phyloP scores from a whole-genome alignment of 2,797 vertebrate genomes.

The Numenius phaeopus region DNA sequence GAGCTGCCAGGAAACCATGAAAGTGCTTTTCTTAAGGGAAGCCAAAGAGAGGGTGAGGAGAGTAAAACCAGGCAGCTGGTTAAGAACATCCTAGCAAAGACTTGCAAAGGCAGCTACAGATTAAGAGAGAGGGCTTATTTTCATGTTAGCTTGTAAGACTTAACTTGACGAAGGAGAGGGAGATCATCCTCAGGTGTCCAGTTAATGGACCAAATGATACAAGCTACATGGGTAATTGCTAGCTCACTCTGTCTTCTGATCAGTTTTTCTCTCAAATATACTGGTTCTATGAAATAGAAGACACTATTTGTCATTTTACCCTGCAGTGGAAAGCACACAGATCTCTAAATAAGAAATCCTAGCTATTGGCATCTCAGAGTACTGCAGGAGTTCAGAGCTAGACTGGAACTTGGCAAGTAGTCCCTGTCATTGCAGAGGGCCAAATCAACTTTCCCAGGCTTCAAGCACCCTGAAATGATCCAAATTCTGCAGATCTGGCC shows the following conservation, averaged over 20 bases:
- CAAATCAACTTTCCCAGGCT: constrained; percentile 72
- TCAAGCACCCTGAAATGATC: constrained; percentile 64
- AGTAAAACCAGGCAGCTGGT: not conserved
- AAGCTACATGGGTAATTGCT: not conserved
- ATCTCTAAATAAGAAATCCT: constrained; percentile 66
- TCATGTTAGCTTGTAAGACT: not conserved
- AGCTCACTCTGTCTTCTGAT: not conserved
- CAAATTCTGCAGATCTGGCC: constrained; percentile 68
- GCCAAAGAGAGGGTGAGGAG: not conserved
- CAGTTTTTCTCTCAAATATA: not conserved
- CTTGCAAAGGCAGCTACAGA: not conserved
- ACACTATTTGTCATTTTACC: constrained; percentile 15
- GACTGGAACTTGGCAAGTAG: constrained; percentile 66
- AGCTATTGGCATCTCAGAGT: constrained; percentile 55
- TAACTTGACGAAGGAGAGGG: not conserved
- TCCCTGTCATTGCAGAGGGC: constrained; percentile 60
- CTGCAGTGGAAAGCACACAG: constrained; percentile 33
- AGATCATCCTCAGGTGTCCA: not conserved
- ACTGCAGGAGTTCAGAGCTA: constrained; percentile 63
- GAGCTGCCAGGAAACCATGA: not conserved
- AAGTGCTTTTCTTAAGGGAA: not conserved
- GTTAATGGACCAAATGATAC: not conserved
- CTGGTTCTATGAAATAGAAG: not conserved
- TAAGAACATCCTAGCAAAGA: not conserved
- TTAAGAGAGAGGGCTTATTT: not conserved